phyloP scores from a whole-genome alignment of 1,140 invertebrate species.

The Nasonia vitripennis region DNA sequence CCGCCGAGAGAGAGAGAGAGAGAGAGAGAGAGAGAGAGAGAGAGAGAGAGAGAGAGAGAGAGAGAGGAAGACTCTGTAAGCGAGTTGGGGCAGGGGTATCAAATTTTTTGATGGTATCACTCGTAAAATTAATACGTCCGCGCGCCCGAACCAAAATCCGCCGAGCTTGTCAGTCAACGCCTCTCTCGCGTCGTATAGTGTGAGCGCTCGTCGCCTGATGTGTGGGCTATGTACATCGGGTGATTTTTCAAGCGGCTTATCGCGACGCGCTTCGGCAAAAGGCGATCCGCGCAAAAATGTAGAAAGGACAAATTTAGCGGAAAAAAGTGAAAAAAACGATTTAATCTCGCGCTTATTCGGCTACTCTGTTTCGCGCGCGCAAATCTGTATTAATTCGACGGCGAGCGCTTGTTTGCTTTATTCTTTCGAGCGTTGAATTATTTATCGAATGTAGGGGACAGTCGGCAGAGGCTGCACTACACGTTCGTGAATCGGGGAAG shows the following conservation, averaged over 20 bases:
- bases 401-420: background rate
- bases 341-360: background rate
- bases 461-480: background rate
- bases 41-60: background rate
- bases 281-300: background rate
- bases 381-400: slow-evolving; percentile 1
- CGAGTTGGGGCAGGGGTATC: background rate
- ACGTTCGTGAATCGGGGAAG: background rate
- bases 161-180: background rate
- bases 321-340: background rate
- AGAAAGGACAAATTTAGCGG: background rate
- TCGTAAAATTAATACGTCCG: background rate
- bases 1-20: background rate
- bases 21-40: background rate
- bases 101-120: background rate
- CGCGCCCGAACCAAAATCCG: background rate
- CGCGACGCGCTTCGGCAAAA: background rate
- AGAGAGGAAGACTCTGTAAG: background rate
- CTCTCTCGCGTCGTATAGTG: too few relatives aligned
- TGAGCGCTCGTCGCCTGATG: too few relatives aligned
- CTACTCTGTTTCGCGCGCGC: background rate
- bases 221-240: background rate
- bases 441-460: background rate
- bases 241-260: background rate
- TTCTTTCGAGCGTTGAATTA: background rate